phyloP scores from a whole-genome alignment of 2,797 vertebrate species.

The Vespertilio murinus region DNA sequence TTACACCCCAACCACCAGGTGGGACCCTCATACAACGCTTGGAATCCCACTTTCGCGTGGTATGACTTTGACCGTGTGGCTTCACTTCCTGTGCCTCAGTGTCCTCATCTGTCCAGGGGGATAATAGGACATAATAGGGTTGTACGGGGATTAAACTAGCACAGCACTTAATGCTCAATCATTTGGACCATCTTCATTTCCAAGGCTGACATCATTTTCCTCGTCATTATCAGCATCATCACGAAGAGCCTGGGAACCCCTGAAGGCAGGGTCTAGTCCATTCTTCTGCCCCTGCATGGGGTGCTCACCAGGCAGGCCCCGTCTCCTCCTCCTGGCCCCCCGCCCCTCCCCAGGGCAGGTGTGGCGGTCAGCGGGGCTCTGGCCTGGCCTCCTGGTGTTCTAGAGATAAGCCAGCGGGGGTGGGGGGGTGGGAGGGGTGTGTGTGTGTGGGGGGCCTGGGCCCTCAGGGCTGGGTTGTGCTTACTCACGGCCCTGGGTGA shows the following conservation, averaged over 20 bases:
- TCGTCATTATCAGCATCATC: not conserved
- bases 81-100: not conserved
- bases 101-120: not conserved
- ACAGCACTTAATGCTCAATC: not conserved
- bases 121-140: not conserved
- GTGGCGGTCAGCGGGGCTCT: not conserved
- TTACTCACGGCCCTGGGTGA: not conserved
- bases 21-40: not conserved
- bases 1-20: not conserved
- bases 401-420: not conserved
- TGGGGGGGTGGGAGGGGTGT: not conserved
- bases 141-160: not conserved
- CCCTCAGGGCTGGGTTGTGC: not conserved
- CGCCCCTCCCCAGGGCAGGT: not conserved
- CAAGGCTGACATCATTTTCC: not conserved
- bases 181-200: not conserved
- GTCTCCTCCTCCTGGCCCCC: not conserved
- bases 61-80: not conserved
- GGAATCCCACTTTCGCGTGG: not conserved
- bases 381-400: not conserved
- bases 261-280: not conserved
- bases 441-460: not conserved
- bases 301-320: not conserved
- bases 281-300: not conserved
- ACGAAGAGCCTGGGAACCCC: not conserved